Evolutionary conservation across 2,888 invertebrate species (phyloP), one percentile per base, ranked within the genome.

Genomic region (Rhimphoctona megacephalus): DNA sequence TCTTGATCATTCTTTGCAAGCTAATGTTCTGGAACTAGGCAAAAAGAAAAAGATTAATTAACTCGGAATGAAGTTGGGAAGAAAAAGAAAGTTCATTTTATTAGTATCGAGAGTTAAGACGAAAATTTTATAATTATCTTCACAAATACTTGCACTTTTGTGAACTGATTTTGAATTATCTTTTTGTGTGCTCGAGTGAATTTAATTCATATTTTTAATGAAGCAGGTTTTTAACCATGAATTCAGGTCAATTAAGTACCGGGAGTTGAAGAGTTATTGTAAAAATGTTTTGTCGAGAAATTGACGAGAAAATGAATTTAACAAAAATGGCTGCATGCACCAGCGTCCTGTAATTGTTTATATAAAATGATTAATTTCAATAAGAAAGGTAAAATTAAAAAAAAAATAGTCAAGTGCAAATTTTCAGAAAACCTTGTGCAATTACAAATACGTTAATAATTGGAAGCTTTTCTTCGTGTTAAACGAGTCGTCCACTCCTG

Each of bases 1-100:
- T 54, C 81, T 67, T 57, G 54, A 67, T 83, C 43, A 39, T 72
- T 73, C 64, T 78, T 78, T n/a, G 52, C 6, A 69, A 30, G 43
- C 69, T 57, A 79, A 79, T 57, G 76, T 57, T 22, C 52, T n/a
- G 43, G 25, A 81, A 66, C 81, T 14, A 30, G 43, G 54, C n/a
- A 76, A 8, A 46, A 80, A 30, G 5, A 30, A 46, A 54, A 52
- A 30, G 43, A 76, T 54, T 11, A 54, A 66, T 73, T 22, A 25
- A 39, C 61, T 49, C 30, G 43, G 54, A 70, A 30, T 70, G 22
- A 46, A 43, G 43, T 30, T 39, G 5, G 22, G 3, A n/a, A 19
- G 46, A 67, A 30, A 36, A 74, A 43, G 9, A 77, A 73, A 74
- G 17, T 61, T 19, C n/a, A 30, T 46, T 76, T 43, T 43, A 74